Evolutionary conservation across 2,888 invertebrate species (phyloP), one percentile per base, ranked within the genome.

Genomic region (Drosophila pseudotalamancana): DNA sequence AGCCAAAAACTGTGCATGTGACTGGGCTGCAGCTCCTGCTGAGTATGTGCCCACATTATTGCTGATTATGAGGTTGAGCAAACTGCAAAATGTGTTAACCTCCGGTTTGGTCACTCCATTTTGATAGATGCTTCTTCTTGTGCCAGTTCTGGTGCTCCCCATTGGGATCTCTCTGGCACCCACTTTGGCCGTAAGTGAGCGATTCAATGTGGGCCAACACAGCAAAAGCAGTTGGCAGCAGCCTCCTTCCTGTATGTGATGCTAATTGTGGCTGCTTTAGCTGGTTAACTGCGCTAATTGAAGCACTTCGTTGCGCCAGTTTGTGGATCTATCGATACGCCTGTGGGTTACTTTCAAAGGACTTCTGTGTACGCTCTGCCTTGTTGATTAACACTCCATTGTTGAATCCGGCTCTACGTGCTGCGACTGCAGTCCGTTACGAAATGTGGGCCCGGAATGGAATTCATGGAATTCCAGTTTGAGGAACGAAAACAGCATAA

Each of bases 191-290:
- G 39, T 40, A 74, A 74, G 74, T 74, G 74, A 73, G 65, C 60
- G 55, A 72, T 55, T 59, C 37, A 14, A 6, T 39, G 27, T 29
- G 12, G 40, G 54, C 45, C 14, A 21, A 19, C 66, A 19, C 3
- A 25, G 25, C 19, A 31, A 31, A 27, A 12, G 18, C n/a, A n/a
- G n/a, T n/a, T n/a, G n/a, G n/a, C n/a, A 12, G 43, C 48, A 60
- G 11, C 11, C 56, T 25, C 69, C 45, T 40, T 48, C 54, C 64
- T 67, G 78, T 71, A 75, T 71, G 73, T 63, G 73, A 55, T 73
- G 85, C 82, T 85, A 81, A 81, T 85, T 85, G 85, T 78, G 76
- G 77, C 56, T 62, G 56, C 71, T 46, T 72, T 72, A 68, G 68
- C 60, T 55, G 75, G 42, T 61, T 73, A 76, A 53, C 80, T 73